Evolutionary conservation across 2,113 vertebrate species (phyloP), one percentile per base, ranked within the genome.

Genomic region (Philantomba maxwellii): DNA sequence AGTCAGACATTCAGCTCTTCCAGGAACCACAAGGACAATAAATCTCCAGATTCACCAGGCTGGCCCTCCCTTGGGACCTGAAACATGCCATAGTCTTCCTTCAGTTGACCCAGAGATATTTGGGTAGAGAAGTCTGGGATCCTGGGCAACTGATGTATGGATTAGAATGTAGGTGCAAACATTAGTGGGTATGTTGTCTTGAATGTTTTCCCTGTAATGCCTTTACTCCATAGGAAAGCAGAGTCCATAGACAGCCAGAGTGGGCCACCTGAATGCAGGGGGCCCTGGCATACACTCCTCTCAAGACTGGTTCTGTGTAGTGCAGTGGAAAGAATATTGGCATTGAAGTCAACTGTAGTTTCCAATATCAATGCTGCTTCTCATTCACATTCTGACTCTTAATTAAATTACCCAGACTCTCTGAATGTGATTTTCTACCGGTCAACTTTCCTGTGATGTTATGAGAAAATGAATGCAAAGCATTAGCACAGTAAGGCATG

Each of bases 251-350:
- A 82, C 15, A 2, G 26, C 11, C 49, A 17, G 13, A 25, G 1
- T 23, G 3, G 6, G 14, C 5, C 11, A 26, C 7, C 26, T 47
- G 25, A 62, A 64, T 73, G 19, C 36, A 30, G 7, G 25, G 13
- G 43, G 80, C 7, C 11, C 17, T 47, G 25, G 0, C 33, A 25
- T 6, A 6, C 0, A 0, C 58, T 83, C 9, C 23, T 64, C 70
- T 86, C 25, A 21, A 66, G 26, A 17, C 2, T 33, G 43, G 21
- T 6, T 12, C 10, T 28, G 0, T 55, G 12, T 28, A 10, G 5
- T 15, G 2, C 8, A 80, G 14, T 9, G 5, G 66, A 82, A 91
- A 93, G 28, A 64, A 60, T 6, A 7, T 16, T 80, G 58, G 36
- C 13, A 7, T 2, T 43, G 43, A 88, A 64, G 23, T 58, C 25